phyloP scores from a whole-genome alignment of 2,113 vertebrate species.

The Leucopsar rothschildi region DNA sequence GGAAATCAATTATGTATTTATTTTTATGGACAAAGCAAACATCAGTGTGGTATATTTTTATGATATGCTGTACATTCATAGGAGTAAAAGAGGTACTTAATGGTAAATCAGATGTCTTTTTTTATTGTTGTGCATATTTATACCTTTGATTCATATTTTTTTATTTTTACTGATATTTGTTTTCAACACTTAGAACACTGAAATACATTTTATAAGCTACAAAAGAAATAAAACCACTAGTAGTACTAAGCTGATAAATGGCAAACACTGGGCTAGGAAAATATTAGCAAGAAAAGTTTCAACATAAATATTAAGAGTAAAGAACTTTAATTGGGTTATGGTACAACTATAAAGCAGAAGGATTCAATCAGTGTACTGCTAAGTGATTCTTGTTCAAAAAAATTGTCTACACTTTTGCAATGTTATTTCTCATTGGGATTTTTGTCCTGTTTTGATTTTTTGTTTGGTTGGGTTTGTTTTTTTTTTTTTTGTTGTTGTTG shows the following conservation, averaged over 20 bases:
- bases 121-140: background rate
- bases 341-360: background rate
- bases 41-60: background rate
- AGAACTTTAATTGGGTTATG: background rate
- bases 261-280: background rate
- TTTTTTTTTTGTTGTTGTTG: background rate
- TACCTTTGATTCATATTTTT: conserved; percentile 1
- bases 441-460: background rate
- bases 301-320: background rate
- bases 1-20: background rate
- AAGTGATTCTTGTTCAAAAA: background rate
- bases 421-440: background rate
- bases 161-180: background rate
- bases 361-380: background rate
- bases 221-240: background rate
- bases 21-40: background rate
- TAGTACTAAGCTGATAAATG: background rate
- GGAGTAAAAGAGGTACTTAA: background rate
- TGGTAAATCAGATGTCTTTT: background rate
- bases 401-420: background rate
- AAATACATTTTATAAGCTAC: background rate
- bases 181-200: background rate
- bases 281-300: background rate
- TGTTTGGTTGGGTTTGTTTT: background rate
- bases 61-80: background rate